Conservation (phyloP, 2,113 vertebrate genomes). For the Paralichthys olivaceus region DNA sequence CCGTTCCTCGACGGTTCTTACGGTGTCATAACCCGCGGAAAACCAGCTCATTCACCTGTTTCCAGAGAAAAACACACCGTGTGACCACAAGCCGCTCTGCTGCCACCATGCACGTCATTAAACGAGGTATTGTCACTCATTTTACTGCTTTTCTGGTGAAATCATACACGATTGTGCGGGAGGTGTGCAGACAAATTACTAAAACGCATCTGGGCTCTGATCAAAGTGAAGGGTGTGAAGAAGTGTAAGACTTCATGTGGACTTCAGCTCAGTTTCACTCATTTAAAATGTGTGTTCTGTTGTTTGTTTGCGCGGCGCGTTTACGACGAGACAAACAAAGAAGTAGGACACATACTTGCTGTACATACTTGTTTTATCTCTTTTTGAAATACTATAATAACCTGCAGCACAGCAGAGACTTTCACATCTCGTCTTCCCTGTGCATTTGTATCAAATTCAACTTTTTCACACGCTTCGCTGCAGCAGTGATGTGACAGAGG, state of each 20-base stretch:
- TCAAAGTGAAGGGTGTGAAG: background rate
- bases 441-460: background rate
- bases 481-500: background rate
- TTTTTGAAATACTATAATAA: too few species aligned
- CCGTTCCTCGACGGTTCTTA: background rate
- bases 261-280: background rate
- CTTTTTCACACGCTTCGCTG: too few species aligned
- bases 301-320: constrained; percentile 1
- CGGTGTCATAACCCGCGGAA: background rate
- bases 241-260: fast-evolving
- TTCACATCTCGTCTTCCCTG: too few species aligned
- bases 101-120: constrained; percentile 91
- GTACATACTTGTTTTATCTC: background rate
- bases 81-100: background rate
- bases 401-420: too few species aligned
- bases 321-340: constrained; percentile 36
- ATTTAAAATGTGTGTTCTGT: background rate
- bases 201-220: background rate
- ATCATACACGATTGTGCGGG: background rate
- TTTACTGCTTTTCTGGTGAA: background rate
- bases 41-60: background rate
- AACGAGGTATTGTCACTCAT: constrained; percentile 84
- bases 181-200: background rate
- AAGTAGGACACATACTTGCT: background rate
- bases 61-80: background rate